Conservation (phyloP, 2,888 invertebrate genomes). For the Alitta virens region DNA sequence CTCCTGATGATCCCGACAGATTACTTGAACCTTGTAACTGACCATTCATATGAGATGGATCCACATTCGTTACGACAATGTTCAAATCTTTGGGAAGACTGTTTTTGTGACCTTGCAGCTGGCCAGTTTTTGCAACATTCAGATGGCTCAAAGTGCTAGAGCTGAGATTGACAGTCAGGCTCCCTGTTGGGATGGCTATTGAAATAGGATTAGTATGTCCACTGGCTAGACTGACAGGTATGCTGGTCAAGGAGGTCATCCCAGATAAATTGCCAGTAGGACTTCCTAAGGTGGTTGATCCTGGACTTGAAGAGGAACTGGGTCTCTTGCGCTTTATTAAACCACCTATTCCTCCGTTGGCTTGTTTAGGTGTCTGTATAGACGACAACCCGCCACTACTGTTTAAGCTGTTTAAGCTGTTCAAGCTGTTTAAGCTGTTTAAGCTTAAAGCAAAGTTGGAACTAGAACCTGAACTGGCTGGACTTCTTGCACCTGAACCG, state of each 20-base stretch:
- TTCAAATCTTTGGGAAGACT: conserved; percentile 11
- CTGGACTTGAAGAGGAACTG: conserved; percentile 1
- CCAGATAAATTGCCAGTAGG: not conserved
- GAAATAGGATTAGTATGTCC: conserved; percentile 7
- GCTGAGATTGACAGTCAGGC: conserved; percentile 5
- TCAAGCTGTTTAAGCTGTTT: no score
- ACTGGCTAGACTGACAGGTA: conserved; percentile 1
- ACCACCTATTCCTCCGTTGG: not conserved
- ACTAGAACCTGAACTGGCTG: not conserved
- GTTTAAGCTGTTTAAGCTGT: not conserved
- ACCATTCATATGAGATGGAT: conserved; percentile 12
- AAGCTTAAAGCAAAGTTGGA: not conserved
- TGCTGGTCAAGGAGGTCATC: not conserved
- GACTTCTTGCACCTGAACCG: not conserved
- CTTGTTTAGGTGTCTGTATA: not conserved
- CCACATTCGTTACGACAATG: conserved; percentile 13
- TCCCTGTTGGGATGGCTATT: conserved; percentile 14
- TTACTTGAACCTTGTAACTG: conserved; percentile 5
- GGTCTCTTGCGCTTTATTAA: conserved; percentile 9
- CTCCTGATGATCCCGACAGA: conserved; percentile 5
- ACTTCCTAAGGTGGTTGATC: not conserved
- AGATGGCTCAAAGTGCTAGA: conserved; percentile 5
- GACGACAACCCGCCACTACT: not conserved
- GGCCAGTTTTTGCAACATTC: conserved; percentile 1
- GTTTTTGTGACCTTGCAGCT: not conserved